Evolutionary conservation across 2,113 vertebrate species (phyloP), one percentile per base, ranked within the genome.

Genomic region (Phasianus colchicus): DNA sequence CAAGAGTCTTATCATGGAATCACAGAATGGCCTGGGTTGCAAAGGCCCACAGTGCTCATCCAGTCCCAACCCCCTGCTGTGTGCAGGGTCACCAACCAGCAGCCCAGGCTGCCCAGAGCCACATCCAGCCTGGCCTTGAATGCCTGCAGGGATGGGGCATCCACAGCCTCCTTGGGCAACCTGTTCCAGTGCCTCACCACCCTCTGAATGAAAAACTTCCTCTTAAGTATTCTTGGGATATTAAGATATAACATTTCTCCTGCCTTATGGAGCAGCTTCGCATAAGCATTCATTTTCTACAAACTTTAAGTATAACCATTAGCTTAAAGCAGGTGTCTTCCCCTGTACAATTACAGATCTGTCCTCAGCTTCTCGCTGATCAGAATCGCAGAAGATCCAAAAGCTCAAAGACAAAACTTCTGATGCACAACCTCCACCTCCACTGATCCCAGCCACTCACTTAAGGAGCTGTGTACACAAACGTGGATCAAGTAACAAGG

Each of bases 331-430:
- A 67, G 19, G 32, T 30, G 25, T 2, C 63, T 87, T 89, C 20
- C 3, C 27, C 3, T 2, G 1, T n/a, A 65, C 76, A 48, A 89
- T 69, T 73, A 82, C 40, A 9, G 43, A 30, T 29, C 84, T 54
- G 48, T 48, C 54, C 88, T 96, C 79, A 52, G 19, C 21, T 91
- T 93, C 65, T 92, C 50, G 25, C 3, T 42, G 54, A n/a, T 84
- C 38, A 7, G 22, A 43, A 75, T 42, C 8, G 29, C 27, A 11
- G 14, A 69, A 2, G 43, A 92, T n/a, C 75, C 81, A 74, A 83
- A 64, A 92, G 64, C 36, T 89, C 54, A 13, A 17, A 93, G 73
- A 79, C 36, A 60, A 86, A 94, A 93, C 65, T 89, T 83, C 40
- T 45, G 80, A 93, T 89, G 38, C 78, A 50, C 63, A 38, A 36